Conservation (phyloP, 2,113 vertebrate species). For the Chionodraco myersi region DNA sequence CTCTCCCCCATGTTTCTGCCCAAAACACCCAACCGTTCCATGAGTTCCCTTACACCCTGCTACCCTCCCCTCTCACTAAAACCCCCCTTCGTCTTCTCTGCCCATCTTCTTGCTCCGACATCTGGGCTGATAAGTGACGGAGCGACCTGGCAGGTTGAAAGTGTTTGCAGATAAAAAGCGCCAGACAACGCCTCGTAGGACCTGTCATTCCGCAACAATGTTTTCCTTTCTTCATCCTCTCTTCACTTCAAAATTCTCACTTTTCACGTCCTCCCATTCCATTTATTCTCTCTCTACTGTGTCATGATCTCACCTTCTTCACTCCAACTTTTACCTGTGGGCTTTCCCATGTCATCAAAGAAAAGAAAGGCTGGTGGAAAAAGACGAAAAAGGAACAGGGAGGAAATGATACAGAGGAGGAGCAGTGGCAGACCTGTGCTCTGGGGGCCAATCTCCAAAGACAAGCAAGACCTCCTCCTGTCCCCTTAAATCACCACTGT, state of each 20-base stretch:
- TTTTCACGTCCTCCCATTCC: background rate
- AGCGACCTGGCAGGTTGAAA: slow-evolving; percentile 54
- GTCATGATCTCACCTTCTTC: slow-evolving; percentile 3
- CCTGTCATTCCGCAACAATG: slow-evolving; percentile 13
- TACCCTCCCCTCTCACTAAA: slow-evolving; percentile 14
- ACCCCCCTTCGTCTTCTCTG: background rate
- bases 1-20: slow-evolving; percentile 6
- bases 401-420: slow-evolving; percentile 7
- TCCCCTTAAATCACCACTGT: slow-evolving; percentile 67
- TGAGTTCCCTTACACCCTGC: slow-evolving; percentile 8
- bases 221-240: slow-evolving; percentile 14
- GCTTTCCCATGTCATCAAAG: background rate
- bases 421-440: slow-evolving; percentile 41
- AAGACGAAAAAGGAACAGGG: background rate
- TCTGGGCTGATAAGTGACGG: slow-evolving; percentile 61
- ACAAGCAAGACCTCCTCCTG: slow-evolving; percentile 66
- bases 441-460: slow-evolving; percentile 70
- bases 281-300: background rate
- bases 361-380: slow-evolving; percentile 4
- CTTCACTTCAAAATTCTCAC: slow-evolving; percentile 18
- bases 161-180: slow-evolving; percentile 67
- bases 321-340: background rate
- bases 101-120: slow-evolving; percentile 4
- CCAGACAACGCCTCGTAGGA: slow-evolving; percentile 62
- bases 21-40: slow-evolving; percentile 3